Conservation (phyloP, 2,797 vertebrate species). For the Setipinna tenuifilis region DNA sequence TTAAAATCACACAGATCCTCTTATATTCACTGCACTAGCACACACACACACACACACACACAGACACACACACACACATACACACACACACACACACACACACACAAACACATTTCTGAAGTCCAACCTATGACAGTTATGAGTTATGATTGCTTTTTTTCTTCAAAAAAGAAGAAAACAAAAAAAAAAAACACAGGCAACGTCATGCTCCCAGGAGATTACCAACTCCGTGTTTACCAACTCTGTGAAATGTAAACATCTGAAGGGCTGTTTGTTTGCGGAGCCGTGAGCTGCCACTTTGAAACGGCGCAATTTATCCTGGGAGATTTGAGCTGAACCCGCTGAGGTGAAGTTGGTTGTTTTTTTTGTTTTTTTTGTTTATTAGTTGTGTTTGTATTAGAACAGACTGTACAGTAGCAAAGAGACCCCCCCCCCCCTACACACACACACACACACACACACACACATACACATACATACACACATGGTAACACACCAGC, state of each 20-base stretch:
- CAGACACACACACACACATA: too few relatives aligned
- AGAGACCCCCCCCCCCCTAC: constrained; percentile 23
- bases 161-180: too few relatives aligned
- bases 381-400: constrained; percentile 41
- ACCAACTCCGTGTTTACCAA: constrained; percentile 27
- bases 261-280: constrained; percentile 47
- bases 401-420: constrained; percentile 42
- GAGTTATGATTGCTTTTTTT: not conserved
- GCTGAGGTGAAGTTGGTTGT: constrained; percentile 30
- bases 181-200: not conserved
- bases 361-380: constrained; percentile 31
- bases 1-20: constrained; percentile 18
- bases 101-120: not conserved
- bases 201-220: constrained; percentile 42
- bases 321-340: constrained; percentile 45
- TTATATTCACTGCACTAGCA: not conserved
- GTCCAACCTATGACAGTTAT: not conserved
- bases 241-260: constrained; percentile 58
- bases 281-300: constrained; percentile 41
- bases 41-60: too few relatives aligned
- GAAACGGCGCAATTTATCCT: constrained; percentile 50
- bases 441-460: too few relatives aligned
- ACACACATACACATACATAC: too few relatives aligned
- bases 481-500: too few relatives aligned
- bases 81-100: too few relatives aligned